phyloP scores from a whole-genome alignment of 2,797 vertebrate species.

The Micropoecilia bifurca region DNA sequence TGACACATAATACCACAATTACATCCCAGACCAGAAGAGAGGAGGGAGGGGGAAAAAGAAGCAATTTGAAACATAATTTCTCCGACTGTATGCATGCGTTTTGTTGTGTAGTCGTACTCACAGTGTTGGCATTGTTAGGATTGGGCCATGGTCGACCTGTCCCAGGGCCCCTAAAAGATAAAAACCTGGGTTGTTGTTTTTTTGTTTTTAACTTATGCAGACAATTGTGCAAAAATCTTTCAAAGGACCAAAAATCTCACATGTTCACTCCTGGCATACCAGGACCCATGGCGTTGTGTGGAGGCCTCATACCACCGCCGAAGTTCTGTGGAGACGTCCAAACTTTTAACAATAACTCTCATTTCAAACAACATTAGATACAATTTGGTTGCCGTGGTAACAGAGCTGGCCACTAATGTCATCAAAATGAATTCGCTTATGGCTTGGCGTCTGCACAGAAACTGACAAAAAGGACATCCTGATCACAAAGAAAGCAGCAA shows the following conservation, averaged over 20 bases:
- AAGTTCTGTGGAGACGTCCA: constrained; percentile 87
- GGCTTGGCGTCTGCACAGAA: neutral
- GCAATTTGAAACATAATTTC: constrained; percentile 57
- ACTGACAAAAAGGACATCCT: neutral
- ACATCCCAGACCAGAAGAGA: constrained; percentile 53
- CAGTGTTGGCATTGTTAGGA: constrained; percentile 97
- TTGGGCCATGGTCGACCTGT: constrained; percentile 98
- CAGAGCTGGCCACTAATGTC: neutral
- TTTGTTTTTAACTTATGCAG: neutral
- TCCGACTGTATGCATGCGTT: constrained; percentile 19
- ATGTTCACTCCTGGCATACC: constrained; percentile 99
- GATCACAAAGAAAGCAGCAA: neutral
- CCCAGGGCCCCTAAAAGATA: constrained; percentile 89
- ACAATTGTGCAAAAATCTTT: neutral
- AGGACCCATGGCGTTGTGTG: constrained; percentile 96
- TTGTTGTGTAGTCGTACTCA: constrained; percentile 80
- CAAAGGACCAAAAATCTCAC: constrained; percentile 78
- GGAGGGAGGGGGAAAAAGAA: constrained; percentile 34
- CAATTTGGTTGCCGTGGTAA: neutral
- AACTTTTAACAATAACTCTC: neutral
- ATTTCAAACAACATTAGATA: neutral
- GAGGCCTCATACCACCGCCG: constrained; percentile 97
- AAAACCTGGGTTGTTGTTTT: constrained; percentile 6
- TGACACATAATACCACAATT: constrained; percentile 78
- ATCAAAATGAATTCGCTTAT: neutral